phyloP scores from a whole-genome alignment of 2,888 invertebrate species.

The Leucophora obtusa region DNA sequence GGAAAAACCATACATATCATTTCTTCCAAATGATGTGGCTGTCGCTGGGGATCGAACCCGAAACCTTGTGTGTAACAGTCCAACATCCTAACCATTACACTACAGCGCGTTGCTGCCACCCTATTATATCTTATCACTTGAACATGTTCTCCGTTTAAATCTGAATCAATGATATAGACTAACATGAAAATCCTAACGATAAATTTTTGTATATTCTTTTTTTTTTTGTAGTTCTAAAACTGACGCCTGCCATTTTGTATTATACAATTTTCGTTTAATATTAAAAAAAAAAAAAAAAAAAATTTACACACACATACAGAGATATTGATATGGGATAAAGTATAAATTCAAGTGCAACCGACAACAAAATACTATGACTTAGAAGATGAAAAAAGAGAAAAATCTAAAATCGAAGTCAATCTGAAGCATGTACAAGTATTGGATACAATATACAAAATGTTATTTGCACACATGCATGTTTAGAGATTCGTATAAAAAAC shows the following conservation, averaged over 20 bases:
- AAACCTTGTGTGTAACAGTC: too few species aligned
- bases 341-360: slow-evolving; percentile 58
- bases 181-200: slow-evolving; percentile 53
- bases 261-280: slow-evolving; percentile 38
- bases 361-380: slow-evolving; percentile 41
- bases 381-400: slow-evolving; percentile 2
- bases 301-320: not conserved
- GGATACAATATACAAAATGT: not conserved
- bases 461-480: not conserved
- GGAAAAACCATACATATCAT: too few species aligned
- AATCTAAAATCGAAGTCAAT: slow-evolving; percentile 51
- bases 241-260: slow-evolving; percentile 55
- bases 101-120: too few species aligned
- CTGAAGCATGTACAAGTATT: slow-evolving; percentile 14
- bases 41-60: too few species aligned
- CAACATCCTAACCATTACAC: too few species aligned
- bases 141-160: slow-evolving; percentile 9
- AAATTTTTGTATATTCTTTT: slow-evolving; percentile 35
- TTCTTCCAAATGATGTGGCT: too few species aligned
- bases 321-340: slow-evolving; percentile 47
- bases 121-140: too few species aligned
- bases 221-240: not conserved
- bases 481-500: not conserved
- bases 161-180: slow-evolving; percentile 46
- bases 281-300: not conserved